These are phyloP conservation scores for rabbit (Oryctolagus cuniculus) DNA, from an alignment of 2,113 vertebrate species.

Conservation along the genomic window mOryCun1.1 NC_091441.1:56138501-56139000, in stretches of 20 bases:
- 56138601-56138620: constrained; percentile 90
- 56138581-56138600: constrained; percentile 96
- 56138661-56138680: background rate
- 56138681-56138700: background rate
- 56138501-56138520: constrained; percentile 89
- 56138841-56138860: background rate
- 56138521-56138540: constrained; percentile 93
- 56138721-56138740: background rate
- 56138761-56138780: background rate
- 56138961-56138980: background rate
- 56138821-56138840: background rate
- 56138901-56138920: background rate
- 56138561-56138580: constrained; percentile 95
- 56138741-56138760: constrained; percentile 8
- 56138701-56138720: background rate
- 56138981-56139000: background rate
- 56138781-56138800: background rate
- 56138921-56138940: background rate
- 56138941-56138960: background rate
- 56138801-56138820: background rate
- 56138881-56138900: background rate
- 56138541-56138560: constrained; percentile 95
- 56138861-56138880: background rate
- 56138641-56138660: constrained; percentile 83
- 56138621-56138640: constrained; percentile 85